phyloP scores from a whole-genome alignment of 92 coral and sea anemone species.

The Parazoanthus atlanticus region DNA sequence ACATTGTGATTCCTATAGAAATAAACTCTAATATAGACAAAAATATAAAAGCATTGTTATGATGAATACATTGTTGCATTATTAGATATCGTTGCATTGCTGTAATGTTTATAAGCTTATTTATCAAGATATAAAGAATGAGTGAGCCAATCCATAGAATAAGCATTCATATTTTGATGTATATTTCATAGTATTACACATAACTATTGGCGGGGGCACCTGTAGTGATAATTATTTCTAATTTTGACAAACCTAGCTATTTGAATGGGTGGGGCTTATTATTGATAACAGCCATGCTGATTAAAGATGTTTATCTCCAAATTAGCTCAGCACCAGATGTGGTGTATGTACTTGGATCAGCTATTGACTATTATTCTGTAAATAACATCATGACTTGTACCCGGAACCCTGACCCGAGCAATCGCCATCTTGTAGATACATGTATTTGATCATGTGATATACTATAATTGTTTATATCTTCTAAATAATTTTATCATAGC shows the following conservation, averaged over 20 bases:
- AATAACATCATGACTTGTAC: background rate
- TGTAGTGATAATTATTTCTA: too few relatives aligned
- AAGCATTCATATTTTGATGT: too few relatives aligned
- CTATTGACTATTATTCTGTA: background rate
- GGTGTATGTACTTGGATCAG: background rate
- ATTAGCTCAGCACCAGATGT: background rate
- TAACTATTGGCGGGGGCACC: too few relatives aligned
- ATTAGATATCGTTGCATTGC: too few relatives aligned
- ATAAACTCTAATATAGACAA: too few relatives aligned
- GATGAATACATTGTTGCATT: too few relatives aligned
- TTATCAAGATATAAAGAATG: too few relatives aligned
- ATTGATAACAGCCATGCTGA: background rate
- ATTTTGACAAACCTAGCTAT: background rate
- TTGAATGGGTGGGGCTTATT: constrained; percentile 1
- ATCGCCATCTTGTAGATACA: background rate
- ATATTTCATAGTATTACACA: too few relatives aligned
- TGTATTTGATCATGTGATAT: background rate
- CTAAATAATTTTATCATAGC: background rate
- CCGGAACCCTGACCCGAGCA: background rate
- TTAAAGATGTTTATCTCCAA: background rate
- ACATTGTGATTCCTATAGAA: too few relatives aligned
- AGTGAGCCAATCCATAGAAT: too few relatives aligned
- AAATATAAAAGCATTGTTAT: too few relatives aligned
- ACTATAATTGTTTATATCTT: background rate
- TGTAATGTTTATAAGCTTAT: too few relatives aligned